Evolutionary conservation across 2,888 invertebrate genomes (phyloP).

Genomic region (Diabrotica balteata): DNA sequence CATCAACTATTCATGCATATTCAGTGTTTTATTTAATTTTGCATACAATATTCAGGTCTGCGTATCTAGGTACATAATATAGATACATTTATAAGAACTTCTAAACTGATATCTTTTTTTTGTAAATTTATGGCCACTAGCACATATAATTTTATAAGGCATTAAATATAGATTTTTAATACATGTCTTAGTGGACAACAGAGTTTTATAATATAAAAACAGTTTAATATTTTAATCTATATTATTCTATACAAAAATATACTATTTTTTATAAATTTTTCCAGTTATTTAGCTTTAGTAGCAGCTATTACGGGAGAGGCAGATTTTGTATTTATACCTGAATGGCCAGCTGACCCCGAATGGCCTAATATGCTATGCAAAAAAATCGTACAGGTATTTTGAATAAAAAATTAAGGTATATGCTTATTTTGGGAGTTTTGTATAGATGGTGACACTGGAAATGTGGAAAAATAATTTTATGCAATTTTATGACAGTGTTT

Average conservation of each 20-base stretch:
- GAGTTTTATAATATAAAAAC: slow-evolving; percentile 5
- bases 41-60: no score
- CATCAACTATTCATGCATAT: no score
- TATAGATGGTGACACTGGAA: no score
- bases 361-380: slow-evolving; percentile 88
- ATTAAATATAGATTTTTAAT: no score
- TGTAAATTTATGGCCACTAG: no score
- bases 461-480: not conserved
- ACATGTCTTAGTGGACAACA: slow-evolving; percentile 20
- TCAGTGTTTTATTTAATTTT: no score
- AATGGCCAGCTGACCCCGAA: slow-evolving; percentile 91
- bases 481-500: not conserved
- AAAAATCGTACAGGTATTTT: slow-evolving; percentile 79
- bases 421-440: slow-evolving; percentile 5
- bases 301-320: slow-evolving; percentile 95
- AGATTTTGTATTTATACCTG: slow-evolving; percentile 98
- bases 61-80: no score
- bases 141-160: no score
- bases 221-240: not conserved
- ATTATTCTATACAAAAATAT: no score
- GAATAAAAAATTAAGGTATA: not conserved
- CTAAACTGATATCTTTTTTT: no score
- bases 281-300: slow-evolving; percentile 94
- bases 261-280: slow-evolving; percentile 10
- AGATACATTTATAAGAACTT: no score